Evolutionary conservation across 2,888 invertebrate genomes (phyloP), one percentile per base, ranked within the genome.

Genomic region (Leptinotarsa juncta): DNA sequence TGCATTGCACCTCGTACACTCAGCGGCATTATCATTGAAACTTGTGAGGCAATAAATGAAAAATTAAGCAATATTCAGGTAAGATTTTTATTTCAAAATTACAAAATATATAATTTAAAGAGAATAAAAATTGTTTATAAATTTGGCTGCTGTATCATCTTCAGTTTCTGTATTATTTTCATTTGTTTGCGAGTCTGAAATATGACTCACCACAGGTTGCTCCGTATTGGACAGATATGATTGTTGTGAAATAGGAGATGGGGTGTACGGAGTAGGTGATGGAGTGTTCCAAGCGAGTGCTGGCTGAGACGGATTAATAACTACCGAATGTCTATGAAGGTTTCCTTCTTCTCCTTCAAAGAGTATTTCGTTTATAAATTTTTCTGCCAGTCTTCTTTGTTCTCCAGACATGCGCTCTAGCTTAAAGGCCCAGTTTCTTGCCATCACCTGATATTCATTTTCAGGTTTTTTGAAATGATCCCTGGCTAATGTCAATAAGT

Each of bases 351-450:
- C 65, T 16, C 65, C 65, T 26, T 65, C 65, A 65, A 65, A 65
- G 65, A 65, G 18, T 23, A 65, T 65, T 65, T 65, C 32, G 26
- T 65, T 65, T 16, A 65, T 65, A 42, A 65, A 65, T 16, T 65
- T 65, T 65, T 65, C 65, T 65, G 65, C 65, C 65, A 65, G 65
- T 26, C 65, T 12, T 65, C 26, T 65, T 65, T 65, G 65, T 23
- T 18, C 26, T 65, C 10, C 32, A 65, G 65, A 23, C 65, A 65
- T 65, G 18, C 65, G n/a, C 26, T 65, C 65, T 16, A 66, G 66
- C 12, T 66, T 66, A 48, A 66, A 66, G 66, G 66, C 66, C 66
- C 66, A 66, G 66, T 66, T 66, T 66, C 66, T 66, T 66, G 66
- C 66, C 42, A 66, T 66, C 16, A 32, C 66, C 20, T 66, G 66